These are phyloP conservation scores for Phoenoteleia sp. DNA, from an alignment of 2,888 invertebrate species.

Conservation along the genomic window DNA sequence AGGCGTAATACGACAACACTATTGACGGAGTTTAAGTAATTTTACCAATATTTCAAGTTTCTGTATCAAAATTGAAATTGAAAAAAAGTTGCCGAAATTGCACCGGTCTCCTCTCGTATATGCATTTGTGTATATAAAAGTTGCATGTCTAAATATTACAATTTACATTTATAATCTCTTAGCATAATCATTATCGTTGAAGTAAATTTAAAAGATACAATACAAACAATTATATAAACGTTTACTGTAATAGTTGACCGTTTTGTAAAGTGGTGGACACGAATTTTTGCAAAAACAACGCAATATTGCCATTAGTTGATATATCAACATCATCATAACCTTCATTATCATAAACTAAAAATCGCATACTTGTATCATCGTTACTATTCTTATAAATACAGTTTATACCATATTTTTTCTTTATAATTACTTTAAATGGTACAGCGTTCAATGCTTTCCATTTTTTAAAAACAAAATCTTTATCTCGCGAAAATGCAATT, in stretches of 20 bases:
- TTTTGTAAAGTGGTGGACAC: conserved; percentile 29
- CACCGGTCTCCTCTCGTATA: no score
- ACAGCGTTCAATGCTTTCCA: conserved; percentile 45
- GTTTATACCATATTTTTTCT: not conserved
- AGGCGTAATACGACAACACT: no score
- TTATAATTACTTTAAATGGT: conserved; percentile 53
- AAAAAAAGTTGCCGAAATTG: no score
- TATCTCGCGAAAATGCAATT: conserved; percentile 30
- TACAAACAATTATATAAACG: not conserved
- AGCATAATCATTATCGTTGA: no score
- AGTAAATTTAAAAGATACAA: no score
- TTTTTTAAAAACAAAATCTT: conserved; percentile 56
- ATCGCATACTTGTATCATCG: conserved; percentile 21
- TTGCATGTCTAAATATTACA: no score
- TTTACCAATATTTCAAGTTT: no score
- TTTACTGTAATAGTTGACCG: conserved; percentile 56
- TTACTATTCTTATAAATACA: not conserved
- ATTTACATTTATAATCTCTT: no score
- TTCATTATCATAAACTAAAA: conserved; percentile 64
- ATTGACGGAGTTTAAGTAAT: no score
- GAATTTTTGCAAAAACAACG: conserved; percentile 48
- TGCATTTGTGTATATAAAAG: no score
- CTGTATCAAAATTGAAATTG: no score
- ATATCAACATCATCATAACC: conserved; percentile 38
- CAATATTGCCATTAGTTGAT: conserved; percentile 30